These are phyloP conservation scores for Crepidodera aurea DNA, from an alignment of 2,888 invertebrate genomes.

Conservation along the genomic window DNA sequence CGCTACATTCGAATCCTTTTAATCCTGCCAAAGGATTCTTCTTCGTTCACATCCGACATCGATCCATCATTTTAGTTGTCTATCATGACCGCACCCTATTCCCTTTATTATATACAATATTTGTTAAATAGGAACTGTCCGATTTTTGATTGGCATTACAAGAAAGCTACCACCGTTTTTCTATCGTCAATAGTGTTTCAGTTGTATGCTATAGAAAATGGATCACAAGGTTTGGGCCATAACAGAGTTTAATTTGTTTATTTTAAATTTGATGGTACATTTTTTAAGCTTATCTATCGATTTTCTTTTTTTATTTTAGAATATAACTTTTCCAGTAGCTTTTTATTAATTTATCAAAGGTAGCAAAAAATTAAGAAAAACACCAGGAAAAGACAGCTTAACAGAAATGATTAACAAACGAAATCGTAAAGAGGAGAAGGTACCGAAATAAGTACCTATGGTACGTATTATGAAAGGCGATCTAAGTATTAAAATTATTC, in stretches of 20 bases:
- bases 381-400: too few species aligned
- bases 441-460: too few species aligned
- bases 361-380: too few species aligned
- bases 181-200: constrained; percentile 14
- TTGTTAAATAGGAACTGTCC: neutral
- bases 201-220: constrained; percentile 3
- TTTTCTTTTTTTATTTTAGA: too few species aligned
- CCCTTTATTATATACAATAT: constrained; percentile 24
- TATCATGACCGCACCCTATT: constrained; percentile 26
- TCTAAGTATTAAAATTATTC: too few species aligned
- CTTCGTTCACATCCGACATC: constrained; percentile 25
- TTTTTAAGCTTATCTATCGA: too few species aligned
- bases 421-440: too few species aligned
- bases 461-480: too few species aligned
- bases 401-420: too few species aligned
- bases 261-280: too few species aligned
- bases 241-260: neutral
- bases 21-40: constrained; percentile 26
- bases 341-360: too few species aligned
- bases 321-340: too few species aligned
- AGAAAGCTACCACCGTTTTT: constrained; percentile 6
- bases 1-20: constrained; percentile 23
- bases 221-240: neutral
- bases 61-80: constrained; percentile 35
- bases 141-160: constrained; percentile 26